Percentiles rank a stretch among this genome's conserved stretches.
Conservation (phyloP, 2,888 invertebrate species). For the Chrysolina americana region DNA sequence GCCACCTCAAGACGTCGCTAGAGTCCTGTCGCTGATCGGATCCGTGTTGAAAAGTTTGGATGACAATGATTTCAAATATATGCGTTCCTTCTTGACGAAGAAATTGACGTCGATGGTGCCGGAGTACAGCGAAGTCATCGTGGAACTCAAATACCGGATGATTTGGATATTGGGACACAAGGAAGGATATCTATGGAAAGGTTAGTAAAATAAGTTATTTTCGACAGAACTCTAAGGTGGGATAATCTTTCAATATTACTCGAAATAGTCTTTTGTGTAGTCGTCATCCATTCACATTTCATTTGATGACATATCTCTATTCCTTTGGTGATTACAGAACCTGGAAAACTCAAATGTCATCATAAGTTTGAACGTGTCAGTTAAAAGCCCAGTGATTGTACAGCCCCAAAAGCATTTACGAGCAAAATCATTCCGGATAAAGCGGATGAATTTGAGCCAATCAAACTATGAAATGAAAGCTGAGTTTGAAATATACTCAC, state of each 20-base stretch:
- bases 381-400: too few species aligned
- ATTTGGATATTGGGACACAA: conserved; percentile 76
- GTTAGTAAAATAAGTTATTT: conserved; percentile 63
- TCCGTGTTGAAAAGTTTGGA: conserved; percentile 72
- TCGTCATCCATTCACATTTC: background rate
- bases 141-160: conserved; percentile 77
- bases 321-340: too few species aligned
- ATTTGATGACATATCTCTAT: too few species aligned
- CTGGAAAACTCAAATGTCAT: too few species aligned
- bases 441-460: too few species aligned
- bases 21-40: conserved; percentile 72
- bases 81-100: conserved; percentile 73
- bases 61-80: conserved; percentile 71
- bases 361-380: too few species aligned
- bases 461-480: too few species aligned
- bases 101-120: conserved; percentile 74
- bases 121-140: conserved; percentile 74
- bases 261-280: too few species aligned
- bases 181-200: conserved; percentile 73
- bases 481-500: too few species aligned
- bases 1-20: conserved; percentile 71
- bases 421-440: too few species aligned
- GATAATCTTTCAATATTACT: background rate
- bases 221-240: conserved; percentile 33
- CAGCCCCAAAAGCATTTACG: too few species aligned